phyloP scores from a whole-genome alignment of 2,113 vertebrate genomes.

The Tenrec ecaudatus region DNA sequence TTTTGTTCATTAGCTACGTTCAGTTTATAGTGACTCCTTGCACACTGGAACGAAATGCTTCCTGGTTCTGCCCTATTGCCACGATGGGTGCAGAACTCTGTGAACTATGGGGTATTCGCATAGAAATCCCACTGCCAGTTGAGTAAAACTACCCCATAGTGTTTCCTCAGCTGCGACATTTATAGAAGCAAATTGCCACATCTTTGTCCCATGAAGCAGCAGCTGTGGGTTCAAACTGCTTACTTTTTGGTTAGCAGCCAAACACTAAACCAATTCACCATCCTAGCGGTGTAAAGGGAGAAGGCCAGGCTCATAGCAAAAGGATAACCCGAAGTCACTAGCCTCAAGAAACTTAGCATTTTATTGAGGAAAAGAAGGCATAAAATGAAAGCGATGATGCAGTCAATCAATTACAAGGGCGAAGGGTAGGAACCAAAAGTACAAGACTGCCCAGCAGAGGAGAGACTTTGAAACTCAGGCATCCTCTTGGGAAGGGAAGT shows the following conservation, averaged over 20 bases:
- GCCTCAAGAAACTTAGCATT: background rate
- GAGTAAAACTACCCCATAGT: background rate
- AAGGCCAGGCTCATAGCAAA: background rate
- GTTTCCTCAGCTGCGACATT: background rate
- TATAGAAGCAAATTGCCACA: background rate
- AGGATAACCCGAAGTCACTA: background rate
- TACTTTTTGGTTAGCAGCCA: background rate
- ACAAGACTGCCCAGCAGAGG: background rate
- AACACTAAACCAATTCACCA: background rate
- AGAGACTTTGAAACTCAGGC: background rate
- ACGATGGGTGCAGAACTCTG: background rate
- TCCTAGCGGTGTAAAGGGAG: no score
- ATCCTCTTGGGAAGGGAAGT: background rate
- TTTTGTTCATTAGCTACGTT: background rate
- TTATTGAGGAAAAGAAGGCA: background rate
- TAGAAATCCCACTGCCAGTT: background rate
- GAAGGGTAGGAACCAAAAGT: background rate
- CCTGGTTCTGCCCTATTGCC: background rate
- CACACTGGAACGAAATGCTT: background rate
- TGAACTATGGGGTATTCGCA: background rate
- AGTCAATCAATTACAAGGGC: slow-evolving; percentile 11
- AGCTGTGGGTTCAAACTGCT: background rate
- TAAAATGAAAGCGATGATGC: background rate
- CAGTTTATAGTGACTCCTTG: background rate
- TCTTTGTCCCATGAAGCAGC: background rate